Evolutionary conservation across 2,797 vertebrate genomes (phyloP).

Genomic region (Furcifer pardalis): DNA sequence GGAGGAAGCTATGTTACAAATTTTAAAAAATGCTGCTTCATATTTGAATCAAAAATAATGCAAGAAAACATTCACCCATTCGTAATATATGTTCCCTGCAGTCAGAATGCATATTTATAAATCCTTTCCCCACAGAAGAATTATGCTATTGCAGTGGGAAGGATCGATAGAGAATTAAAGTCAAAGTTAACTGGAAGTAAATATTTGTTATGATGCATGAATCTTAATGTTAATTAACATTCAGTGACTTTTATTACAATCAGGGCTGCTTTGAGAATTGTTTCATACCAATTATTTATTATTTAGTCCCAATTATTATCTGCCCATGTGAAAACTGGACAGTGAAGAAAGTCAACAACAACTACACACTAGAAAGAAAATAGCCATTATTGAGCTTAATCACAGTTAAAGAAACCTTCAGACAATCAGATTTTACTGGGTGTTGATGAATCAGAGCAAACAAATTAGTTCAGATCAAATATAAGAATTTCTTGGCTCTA

Average conservation of each 20-base stretch:
- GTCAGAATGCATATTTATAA: slow-evolving; percentile 4
- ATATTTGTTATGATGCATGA: not conserved
- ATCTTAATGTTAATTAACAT: slow-evolving; percentile 2
- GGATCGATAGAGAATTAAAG: not conserved
- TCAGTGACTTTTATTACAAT: not conserved
- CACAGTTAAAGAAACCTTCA: no score
- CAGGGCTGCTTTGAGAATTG: not conserved
- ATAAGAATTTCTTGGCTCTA: not conserved
- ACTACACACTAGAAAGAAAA: no score
- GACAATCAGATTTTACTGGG: not conserved
- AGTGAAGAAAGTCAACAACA: not conserved
- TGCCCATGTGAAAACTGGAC: not conserved
- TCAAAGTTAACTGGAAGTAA: not conserved
- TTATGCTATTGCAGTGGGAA: not conserved
- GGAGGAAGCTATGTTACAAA: not conserved
- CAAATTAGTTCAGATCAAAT: not conserved
- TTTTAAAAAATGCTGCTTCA: slow-evolving; percentile 3
- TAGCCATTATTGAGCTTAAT: no score
- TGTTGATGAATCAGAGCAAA: not conserved
- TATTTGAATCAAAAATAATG: not conserved
- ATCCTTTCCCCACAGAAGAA: not conserved
- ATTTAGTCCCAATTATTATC: not conserved
- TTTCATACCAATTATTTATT: slow-evolving; percentile 5
- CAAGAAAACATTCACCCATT: slow-evolving; percentile 8
- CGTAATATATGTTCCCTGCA: slow-evolving; percentile 26